Conservation (phyloP, 23 tunicate genomes). For the Styela clava region DNA sequence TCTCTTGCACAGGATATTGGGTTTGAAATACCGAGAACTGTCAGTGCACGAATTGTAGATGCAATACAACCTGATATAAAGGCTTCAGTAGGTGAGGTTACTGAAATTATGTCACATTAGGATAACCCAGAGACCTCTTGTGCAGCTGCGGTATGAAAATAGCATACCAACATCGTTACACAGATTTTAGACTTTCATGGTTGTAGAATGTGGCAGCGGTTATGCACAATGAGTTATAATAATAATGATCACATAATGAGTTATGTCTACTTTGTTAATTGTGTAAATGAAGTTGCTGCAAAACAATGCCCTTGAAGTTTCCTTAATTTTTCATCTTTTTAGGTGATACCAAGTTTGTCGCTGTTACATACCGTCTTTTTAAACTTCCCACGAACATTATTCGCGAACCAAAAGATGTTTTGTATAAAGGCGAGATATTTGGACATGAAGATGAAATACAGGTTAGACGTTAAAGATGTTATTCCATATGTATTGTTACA, state of each 20-base stretch:
- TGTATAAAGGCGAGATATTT: conserved; percentile 5
- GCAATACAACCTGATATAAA: conserved; percentile 39
- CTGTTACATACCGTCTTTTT: conserved; percentile 21
- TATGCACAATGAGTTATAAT: too few species aligned
- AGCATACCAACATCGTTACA: too few species aligned
- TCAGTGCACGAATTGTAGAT: conserved; percentile 17
- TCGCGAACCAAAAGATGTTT: neutral
- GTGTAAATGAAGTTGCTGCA: too few species aligned
- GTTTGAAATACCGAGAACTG: conserved; percentile 56
- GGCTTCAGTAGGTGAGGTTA: conserved; percentile 39
- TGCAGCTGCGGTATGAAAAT: too few species aligned
- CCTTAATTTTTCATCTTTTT: neutral
- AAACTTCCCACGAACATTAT: conserved; percentile 5
- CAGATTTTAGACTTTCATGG: too few species aligned
- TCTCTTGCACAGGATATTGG: conserved; percentile 54
- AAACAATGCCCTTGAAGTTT: too few species aligned
- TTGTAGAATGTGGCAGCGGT: neutral
- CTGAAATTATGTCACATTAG: too few species aligned
- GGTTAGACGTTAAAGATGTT: too few species aligned
- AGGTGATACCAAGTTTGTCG: conserved; percentile 23
- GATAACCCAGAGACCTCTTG: too few species aligned
- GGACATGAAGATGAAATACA: conserved; percentile 4
- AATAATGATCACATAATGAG: too few species aligned
- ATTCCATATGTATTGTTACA: too few species aligned
- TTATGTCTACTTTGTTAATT: too few species aligned